phyloP scores from a whole-genome alignment of 2,113 vertebrate species.

The sheep (Ovis aries) region DNA sequence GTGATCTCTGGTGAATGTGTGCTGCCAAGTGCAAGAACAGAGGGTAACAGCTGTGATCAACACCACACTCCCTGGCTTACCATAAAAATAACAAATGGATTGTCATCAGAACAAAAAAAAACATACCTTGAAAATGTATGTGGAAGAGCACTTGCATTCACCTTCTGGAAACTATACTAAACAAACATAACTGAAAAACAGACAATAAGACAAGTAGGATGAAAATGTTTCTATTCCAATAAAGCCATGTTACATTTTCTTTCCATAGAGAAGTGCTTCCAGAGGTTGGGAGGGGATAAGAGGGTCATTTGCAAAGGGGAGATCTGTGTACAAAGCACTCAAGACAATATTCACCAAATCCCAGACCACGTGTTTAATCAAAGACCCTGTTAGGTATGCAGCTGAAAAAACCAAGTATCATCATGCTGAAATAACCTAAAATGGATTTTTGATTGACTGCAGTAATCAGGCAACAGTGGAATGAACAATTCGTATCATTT shows the following conservation, averaged over 20 bases:
- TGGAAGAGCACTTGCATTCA: conserved; percentile 41
- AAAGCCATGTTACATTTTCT: not conserved
- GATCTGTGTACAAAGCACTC: not conserved
- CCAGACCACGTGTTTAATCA: conserved; percentile 37
- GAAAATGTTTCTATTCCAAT: not conserved
- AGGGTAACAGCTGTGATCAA: conserved; percentile 74
- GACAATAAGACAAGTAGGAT: not conserved
- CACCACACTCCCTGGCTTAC: conserved; percentile 72
- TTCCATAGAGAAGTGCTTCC: not conserved
- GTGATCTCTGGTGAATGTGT: conserved; percentile 74
- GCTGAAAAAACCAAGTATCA: conserved; percentile 36
- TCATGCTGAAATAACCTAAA: conserved; percentile 42
- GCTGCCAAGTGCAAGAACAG: conserved; percentile 77
- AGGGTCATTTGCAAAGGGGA: not conserved
- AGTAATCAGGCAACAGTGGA: conserved; percentile 34
- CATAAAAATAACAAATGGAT: conserved; percentile 79
- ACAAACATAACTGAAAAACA: not conserved
- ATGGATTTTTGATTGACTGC: conserved; percentile 26
- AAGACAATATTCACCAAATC: conserved; percentile 25
- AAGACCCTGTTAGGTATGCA: conserved; percentile 10
- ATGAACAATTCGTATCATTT: conserved; percentile 1
- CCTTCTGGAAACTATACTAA: conserved; percentile 43
- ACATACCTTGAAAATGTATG: conserved; percentile 48
- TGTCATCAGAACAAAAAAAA: conserved; percentile 71
- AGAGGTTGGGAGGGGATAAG: not conserved